phyloP scores from a whole-genome alignment of 30 jellyfish, hydroid and myxozoan genomes.

The Hydra vulgaris region DNA sequence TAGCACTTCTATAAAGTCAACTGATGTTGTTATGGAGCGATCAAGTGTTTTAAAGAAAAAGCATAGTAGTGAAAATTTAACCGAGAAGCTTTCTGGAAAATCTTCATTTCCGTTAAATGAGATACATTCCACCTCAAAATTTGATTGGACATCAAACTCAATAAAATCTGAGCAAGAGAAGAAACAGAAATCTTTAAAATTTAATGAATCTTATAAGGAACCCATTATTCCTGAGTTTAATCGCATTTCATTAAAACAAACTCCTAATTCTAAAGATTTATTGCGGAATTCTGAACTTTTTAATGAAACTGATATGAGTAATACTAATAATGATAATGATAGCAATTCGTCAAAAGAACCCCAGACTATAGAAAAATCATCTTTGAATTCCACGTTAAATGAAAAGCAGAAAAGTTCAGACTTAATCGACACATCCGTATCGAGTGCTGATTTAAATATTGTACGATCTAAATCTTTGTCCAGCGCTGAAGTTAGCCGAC shows the following conservation, averaged over 20 bases:
- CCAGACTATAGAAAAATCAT: background rate
- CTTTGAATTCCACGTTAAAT: background rate
- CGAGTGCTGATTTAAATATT: constrained; percentile 9
- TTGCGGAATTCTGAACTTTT: background rate
- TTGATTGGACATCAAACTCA: background rate
- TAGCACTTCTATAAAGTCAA: background rate
- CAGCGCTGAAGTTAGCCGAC: background rate
- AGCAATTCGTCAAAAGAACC: background rate
- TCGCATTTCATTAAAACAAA: constrained; percentile 6
- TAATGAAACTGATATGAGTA: background rate
- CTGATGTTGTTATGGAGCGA: background rate
- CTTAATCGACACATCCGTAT: background rate
- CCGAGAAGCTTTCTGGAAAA: background rate
- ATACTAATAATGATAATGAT: background rate
- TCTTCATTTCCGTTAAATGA: background rate
- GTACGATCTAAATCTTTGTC: background rate
- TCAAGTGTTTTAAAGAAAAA: background rate
- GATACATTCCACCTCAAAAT: background rate
- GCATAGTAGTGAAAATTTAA: background rate
- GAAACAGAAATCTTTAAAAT: constrained; percentile 8
- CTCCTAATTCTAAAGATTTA: constrained; percentile 13
- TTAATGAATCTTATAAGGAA: background rate
- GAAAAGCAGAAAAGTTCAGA: background rate
- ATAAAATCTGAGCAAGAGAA: constrained; percentile 3
- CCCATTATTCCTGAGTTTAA: constrained; percentile 8